Percentiles rank a stretch among this genome's conserved stretches.
These are phyloP conservation scores for Stramonita haemastoma DNA, from an alignment of 2,888 invertebrate genomes.

Conservation along the genomic window DNA sequence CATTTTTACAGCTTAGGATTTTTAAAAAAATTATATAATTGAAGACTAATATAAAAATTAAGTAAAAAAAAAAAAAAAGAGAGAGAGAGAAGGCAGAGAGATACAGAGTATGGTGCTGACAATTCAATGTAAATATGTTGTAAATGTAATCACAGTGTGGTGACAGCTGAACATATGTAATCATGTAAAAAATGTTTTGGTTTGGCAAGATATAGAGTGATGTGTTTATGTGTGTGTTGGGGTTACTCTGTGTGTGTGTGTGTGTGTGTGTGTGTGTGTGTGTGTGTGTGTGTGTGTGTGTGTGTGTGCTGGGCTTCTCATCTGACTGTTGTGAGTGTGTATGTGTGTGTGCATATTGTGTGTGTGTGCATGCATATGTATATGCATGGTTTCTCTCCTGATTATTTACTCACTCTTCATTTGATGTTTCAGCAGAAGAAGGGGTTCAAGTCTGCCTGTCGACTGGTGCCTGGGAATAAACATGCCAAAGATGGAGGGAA, in stretches of 20 bases:
- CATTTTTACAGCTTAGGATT: too few relatives aligned
- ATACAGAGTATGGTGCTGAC: too few relatives aligned
- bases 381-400: background rate
- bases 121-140: too few relatives aligned
- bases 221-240: background rate
- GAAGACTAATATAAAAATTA: too few relatives aligned
- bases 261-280: conserved; percentile 19
- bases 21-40: too few relatives aligned
- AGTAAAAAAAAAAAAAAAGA: too few relatives aligned
- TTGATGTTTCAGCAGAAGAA: conserved; percentile 31
- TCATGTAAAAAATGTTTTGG: too few relatives aligned
- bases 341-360: background rate
- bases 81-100: too few relatives aligned
- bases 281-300: background rate
- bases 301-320: background rate
- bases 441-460: conserved; percentile 24
- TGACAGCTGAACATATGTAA: too few relatives aligned
- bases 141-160: too few relatives aligned
- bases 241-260: background rate
- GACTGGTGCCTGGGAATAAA: conserved; percentile 31
- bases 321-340: too few relatives aligned
- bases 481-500: conserved; percentile 3
- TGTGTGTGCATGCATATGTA: background rate
- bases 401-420: background rate
- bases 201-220: too few relatives aligned